These are phyloP conservation scores for Chunga burmeisteri DNA, from an alignment of 2,113 vertebrate species.

Conservation along the genomic window DNA sequence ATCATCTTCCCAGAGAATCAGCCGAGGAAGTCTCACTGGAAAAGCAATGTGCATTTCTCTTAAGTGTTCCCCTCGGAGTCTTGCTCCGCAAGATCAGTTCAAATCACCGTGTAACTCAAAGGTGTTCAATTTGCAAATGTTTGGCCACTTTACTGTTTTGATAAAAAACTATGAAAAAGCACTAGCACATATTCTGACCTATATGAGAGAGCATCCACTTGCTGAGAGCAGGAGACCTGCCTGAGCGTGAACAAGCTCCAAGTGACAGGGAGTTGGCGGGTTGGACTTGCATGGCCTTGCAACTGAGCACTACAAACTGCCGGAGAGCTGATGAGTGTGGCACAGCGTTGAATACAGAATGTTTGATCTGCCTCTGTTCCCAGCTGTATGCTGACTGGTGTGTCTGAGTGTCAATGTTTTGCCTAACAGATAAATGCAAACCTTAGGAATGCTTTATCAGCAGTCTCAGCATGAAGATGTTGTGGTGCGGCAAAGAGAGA, in stretches of 20 bases:
- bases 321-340: neutral
- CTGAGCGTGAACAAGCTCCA: neutral
- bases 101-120: neutral
- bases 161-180: neutral
- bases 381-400: neutral
- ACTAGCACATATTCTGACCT: neutral
- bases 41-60: neutral
- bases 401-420: neutral
- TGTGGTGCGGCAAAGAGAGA: neutral
- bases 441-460: neutral
- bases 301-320: neutral
- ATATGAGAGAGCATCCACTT: neutral
- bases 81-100: neutral
- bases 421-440: neutral
- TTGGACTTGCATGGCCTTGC: neutral
- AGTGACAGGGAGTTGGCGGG: neutral
- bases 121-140: neutral
- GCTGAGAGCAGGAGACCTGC: neutral
- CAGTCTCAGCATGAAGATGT: neutral
- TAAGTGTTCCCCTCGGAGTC: neutral
- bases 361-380: neutral
- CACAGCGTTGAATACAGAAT: accelerated
- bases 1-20: neutral
- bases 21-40: neutral
- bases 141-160: neutral